Evolutionary conservation across 2,113 vertebrate genomes (phyloP), one percentile per base, ranked within the genome.

Genomic region (Thymallus thymallus): DNA sequence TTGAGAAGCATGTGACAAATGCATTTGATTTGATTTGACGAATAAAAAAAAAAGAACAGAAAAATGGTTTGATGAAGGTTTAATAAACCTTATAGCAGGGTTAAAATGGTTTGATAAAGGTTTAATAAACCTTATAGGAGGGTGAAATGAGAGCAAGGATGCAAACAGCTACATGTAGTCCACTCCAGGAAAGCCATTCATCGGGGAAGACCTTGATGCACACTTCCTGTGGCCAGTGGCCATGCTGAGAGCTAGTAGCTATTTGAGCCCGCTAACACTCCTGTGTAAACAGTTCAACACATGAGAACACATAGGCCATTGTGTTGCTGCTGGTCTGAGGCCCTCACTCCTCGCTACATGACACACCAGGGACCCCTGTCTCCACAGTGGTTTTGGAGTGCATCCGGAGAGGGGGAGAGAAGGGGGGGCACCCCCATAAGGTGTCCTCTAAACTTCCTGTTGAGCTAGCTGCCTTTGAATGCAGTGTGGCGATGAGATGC

Each of bases 391-490:
- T 75, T 85, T 80, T 64, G 76, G 13, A 84, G 80, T 81, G 78
- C 77, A 84, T 77, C 66, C 63, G 55, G 66, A 12, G 3, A 63
- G 74, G 56, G 46, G 77, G 76, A 24, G 16, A 76, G 35, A 46
- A n/a, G n/a, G 69, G 30, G 68, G 76, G 71, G 75, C 9, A 45
- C 45, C 46, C 65, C 66, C 86, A 79, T 79, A 80, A 62, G 9
- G 73, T 82, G 86, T 89, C 87, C 89, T 89, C 88, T 81, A 90
- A 91, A 91, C 83, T 86, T 91, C 84, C 82, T 74, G 66, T 58
- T 65, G 73, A 88, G 80, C 74, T 71, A 73, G 69, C 77, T 76
- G 74, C 26, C 45, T 75, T 75, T 87, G 68, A 23, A 60, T 22
- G 56, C n/a, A 22, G n/a, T 80, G 78, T 86, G 13, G 26, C 60